phyloP scores from a whole-genome alignment of 2,797 vertebrate species.

The Pseudotriccus pelzelni region DNA sequence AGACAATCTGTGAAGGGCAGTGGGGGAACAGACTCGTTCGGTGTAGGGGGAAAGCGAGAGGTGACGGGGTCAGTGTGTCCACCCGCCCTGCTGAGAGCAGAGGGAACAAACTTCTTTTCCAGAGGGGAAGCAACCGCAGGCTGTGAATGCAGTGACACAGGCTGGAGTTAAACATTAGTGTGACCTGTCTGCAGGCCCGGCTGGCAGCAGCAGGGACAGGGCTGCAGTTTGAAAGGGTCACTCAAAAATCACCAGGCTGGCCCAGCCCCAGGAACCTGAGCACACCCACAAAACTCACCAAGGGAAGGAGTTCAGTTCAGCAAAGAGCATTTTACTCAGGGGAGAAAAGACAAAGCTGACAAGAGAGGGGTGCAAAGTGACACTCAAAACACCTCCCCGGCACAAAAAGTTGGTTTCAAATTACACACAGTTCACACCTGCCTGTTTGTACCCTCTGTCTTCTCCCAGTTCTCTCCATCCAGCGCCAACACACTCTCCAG shows the following conservation, averaged over 20 bases:
- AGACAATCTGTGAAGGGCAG: neutral
- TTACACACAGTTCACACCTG: accelerated
- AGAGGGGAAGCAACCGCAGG: neutral
- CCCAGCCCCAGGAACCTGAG: neutral
- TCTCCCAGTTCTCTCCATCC: neutral
- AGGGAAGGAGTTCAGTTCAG: neutral
- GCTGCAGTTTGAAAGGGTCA: neutral
- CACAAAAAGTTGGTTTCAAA: neutral
- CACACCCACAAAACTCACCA: neutral
- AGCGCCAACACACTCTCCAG: neutral
- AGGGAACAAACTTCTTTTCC: neutral
- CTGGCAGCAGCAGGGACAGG: neutral
- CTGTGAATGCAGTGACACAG: slow-evolving; percentile 41
- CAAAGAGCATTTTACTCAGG: neutral
- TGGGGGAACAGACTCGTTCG: neutral
- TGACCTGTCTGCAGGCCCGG: slow-evolving; percentile 16
- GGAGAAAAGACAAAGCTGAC: neutral
- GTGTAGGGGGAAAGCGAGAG: accelerated
- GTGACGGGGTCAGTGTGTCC: neutral
- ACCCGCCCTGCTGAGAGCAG: neutral
- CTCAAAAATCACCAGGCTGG: neutral
- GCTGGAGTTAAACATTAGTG: slow-evolving; percentile 63
- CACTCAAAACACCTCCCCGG: neutral
- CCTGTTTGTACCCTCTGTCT: neutral
- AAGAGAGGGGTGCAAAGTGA: neutral